These are phyloP conservation scores for Abramis brama DNA, from an alignment of 2,113 vertebrate species.

Conservation along the genomic window DNA sequence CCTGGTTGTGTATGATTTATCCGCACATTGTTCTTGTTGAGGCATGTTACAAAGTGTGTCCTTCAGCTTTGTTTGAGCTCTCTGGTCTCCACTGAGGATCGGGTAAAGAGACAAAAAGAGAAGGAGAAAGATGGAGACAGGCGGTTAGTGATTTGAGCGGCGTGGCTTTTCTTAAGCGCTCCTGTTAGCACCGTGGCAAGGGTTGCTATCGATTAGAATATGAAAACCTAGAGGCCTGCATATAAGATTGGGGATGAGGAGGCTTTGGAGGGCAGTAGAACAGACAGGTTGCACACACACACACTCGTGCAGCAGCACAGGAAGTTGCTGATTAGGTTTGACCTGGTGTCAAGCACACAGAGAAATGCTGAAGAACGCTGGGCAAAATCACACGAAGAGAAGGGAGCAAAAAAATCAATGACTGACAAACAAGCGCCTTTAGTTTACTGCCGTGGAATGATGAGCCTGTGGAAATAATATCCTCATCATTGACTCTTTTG, in stretches of 20 bases:
- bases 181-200: constrained; percentile 25
- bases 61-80: constrained; percentile 41
- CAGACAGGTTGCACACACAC: constrained; percentile 24
- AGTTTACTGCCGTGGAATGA: constrained; percentile 35
- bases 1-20: constrained; percentile 40
- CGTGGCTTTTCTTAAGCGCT: constrained; percentile 36
- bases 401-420: constrained; percentile 46
- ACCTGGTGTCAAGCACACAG: constrained; percentile 39
- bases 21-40: constrained; percentile 35
- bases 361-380: constrained; percentile 2
- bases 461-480: constrained; percentile 34
- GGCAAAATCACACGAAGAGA: constrained; percentile 26
- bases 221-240: constrained; percentile 31
- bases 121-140: constrained; percentile 1
- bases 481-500: constrained; percentile 25
- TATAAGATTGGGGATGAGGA: constrained; percentile 23
- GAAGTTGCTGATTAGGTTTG: constrained; percentile 55
- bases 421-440: constrained; percentile 28
- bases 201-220: constrained; percentile 41
- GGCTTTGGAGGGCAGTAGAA: neutral
- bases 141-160: constrained; percentile 30
- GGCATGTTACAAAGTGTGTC: constrained; percentile 35
- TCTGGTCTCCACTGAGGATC: constrained; percentile 11
- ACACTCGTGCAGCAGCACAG: neutral
- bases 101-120: constrained; percentile 28